Conservation (phyloP, 2,797 vertebrate genomes). For the Tinamus major region DNA sequence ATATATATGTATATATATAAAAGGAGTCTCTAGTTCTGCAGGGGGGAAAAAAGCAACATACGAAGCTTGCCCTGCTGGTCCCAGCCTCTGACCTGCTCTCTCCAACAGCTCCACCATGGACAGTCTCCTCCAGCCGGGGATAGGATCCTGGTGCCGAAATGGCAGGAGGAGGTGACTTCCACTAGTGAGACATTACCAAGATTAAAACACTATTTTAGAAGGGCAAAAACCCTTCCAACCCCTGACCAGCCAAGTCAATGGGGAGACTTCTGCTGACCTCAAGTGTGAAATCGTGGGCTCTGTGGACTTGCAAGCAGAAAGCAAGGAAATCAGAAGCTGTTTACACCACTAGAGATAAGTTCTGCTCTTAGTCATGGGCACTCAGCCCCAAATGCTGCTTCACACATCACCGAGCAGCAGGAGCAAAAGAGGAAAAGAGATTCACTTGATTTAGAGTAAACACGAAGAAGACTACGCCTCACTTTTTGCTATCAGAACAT, state of each 20-base stretch:
- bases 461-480: background rate
- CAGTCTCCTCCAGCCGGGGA: background rate
- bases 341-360: fast-evolving
- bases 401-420: background rate
- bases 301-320: fast-evolving
- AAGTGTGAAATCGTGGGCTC: background rate
- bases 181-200: background rate
- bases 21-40: background rate
- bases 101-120: background rate
- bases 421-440: background rate
- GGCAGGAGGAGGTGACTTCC: background rate
- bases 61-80: background rate
- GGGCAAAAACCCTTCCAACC: background rate
- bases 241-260: fast-evolving
- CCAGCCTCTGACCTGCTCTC: background rate
- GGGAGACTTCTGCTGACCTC: fast-evolving
- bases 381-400: background rate
- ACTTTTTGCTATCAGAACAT: background rate
- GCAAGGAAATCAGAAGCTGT: fast-evolving
- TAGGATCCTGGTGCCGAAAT: background rate
- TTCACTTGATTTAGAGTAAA: conserved; percentile 17
- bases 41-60: background rate
- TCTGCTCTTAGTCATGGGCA: background rate
- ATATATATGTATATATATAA: too few relatives aligned
- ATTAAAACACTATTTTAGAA: background rate